Base-by-base conservation (phyloP, 2,888 invertebrate genomes). In the Heliconius aoede region DNA sequence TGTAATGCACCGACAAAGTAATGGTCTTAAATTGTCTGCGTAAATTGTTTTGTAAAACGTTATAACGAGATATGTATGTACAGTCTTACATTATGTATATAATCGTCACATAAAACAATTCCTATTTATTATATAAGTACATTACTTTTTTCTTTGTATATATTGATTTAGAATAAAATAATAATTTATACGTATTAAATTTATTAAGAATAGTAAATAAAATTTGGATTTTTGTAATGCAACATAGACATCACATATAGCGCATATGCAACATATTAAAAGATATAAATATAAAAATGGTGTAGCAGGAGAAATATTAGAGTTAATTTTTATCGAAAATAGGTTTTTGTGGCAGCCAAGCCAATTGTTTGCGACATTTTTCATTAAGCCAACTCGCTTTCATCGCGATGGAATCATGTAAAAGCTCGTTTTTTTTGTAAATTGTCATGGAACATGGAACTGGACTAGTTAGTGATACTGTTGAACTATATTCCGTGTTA, bases 321-420 rank as follows among this genome's bases (percentile, higher is more conserved):
- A 32, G 26, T 28, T 36, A 65, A 9, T n/a, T 73, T 73, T 77
- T 77, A 68, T 69, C 51, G 72, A 67, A 79, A 76, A 78, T 72
- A 62, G 73, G 76, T 73, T 77, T 77, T 61, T 72, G 51, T 71
- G 76, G 74, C 65, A 78, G 77, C 64, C 77, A 73, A 77, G 73
- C 71, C 77, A 78, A 79, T 79, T 78, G 76, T 73, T 61, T 65
- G 71, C 72, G 73, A 77, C 73, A 69, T 79, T 77, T 79, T 77
- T 77, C 72, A 79, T 79, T 60, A 76, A 65, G 32, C 69, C 72
- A 28, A n/a, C 68, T 40, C 55, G 18, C 51, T 64, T 75, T 67
- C 76, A 76, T 67, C 55, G 60, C 46, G 65, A 65, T 18, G 36
- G 30, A 24, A 73, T 76, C 64, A 32, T n/a, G 60, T 67, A 55